Conservation (phyloP, 2,113 vertebrate species). For the Pomatostomus ruficeps region DNA sequence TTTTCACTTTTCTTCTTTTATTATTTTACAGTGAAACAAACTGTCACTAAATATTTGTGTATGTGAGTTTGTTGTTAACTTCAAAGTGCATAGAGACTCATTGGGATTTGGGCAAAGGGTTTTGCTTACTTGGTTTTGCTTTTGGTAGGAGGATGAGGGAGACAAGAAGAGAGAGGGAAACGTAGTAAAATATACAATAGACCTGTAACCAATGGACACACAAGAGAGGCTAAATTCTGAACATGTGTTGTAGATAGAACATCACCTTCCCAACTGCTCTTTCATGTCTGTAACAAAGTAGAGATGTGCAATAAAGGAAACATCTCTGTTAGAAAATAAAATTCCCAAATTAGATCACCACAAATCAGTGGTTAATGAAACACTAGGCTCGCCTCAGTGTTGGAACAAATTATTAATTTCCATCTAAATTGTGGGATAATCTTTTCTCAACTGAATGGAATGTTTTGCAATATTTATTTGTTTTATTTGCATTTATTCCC, state of each 20-base stretch:
- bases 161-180: background rate
- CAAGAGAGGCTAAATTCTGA: background rate
- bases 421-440: background rate
- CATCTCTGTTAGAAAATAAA: constrained; percentile 53
- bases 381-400: background rate
- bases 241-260: background rate
- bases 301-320: constrained; percentile 23
- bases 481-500: constrained; percentile 7
- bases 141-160: background rate
- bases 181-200: background rate
- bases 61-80: background rate
- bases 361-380: constrained; percentile 20
- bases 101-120: background rate
- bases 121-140: background rate
- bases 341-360: constrained; percentile 57
- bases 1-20: background rate
- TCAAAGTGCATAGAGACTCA: background rate
- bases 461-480: background rate
- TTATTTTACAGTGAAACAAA: background rate
- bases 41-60: background rate
- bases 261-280: background rate
- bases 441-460: constrained; percentile 33
- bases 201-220: background rate
- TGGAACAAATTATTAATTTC: constrained; percentile 24
- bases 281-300: background rate